Conservation (phyloP, 2,113 vertebrate species). For the Dipodomys stephensi region DNA sequence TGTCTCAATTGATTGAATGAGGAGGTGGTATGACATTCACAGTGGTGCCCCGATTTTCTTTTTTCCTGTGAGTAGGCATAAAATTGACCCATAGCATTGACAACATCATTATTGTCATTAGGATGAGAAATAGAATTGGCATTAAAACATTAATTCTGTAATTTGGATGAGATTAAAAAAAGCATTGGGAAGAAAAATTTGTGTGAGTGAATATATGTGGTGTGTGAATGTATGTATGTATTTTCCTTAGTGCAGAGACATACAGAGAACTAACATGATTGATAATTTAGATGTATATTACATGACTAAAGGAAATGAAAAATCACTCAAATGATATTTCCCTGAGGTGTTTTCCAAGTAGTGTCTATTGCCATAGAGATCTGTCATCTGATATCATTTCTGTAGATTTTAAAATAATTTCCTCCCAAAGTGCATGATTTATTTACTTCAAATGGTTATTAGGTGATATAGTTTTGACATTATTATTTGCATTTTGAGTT, state of each 20-base stretch:
- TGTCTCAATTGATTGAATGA: constrained; percentile 11
- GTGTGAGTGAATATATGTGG: background rate
- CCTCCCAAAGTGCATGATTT: background rate
- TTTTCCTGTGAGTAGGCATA: background rate
- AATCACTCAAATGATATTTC: background rate
- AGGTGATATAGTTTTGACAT: background rate
- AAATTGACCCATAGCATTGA: background rate
- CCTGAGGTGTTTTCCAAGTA: background rate
- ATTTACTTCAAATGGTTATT: constrained; percentile 44
- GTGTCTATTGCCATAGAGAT: background rate
- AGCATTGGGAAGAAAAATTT: background rate
- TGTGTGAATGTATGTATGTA: background rate
- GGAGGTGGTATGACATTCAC: background rate
- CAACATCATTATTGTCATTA: background rate
- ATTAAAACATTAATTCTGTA: background rate
- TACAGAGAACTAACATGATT: background rate
- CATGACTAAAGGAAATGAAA: background rate
- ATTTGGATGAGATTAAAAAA: background rate
- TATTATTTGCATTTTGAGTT: constrained; percentile 39
- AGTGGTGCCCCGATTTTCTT: background rate
- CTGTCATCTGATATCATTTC: background rate
- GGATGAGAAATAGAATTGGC: background rate
- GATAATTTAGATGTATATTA: background rate
- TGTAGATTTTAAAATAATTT: constrained; percentile 46
- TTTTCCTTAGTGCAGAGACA: background rate